phyloP scores from a whole-genome alignment of 2,888 invertebrate genomes.

The Hyposoter didymator region DNA sequence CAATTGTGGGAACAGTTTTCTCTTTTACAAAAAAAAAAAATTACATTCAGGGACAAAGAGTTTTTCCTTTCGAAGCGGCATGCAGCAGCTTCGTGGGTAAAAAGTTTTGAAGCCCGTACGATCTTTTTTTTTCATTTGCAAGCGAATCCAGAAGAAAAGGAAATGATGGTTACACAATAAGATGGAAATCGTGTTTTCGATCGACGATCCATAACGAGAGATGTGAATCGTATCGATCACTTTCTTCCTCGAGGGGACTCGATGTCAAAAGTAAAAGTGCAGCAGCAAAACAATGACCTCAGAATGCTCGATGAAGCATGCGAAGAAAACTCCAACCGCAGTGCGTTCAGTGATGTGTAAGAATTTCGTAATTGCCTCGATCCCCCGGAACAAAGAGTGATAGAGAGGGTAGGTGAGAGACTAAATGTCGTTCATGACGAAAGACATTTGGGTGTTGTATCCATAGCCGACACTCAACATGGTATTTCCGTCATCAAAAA shows the following conservation, averaged over 20 bases:
- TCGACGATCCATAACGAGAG: slow-evolving; percentile 34
- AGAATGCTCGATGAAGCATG: not conserved
- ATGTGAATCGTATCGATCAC: slow-evolving; percentile 46
- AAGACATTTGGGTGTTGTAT: slow-evolving; percentile 24
- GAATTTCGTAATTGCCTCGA: slow-evolving; percentile 29
- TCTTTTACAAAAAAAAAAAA: slow-evolving; percentile 50
- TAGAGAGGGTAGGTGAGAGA: not conserved
- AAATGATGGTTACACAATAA: slow-evolving; percentile 23
- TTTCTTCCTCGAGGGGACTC: slow-evolving; percentile 29
- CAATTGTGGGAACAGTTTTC: slow-evolving; percentile 49
- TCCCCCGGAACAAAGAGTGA: slow-evolving; percentile 1
- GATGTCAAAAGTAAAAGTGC: slow-evolving; percentile 16
- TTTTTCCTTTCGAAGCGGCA: slow-evolving; percentile 27
- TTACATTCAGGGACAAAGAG: slow-evolving; percentile 31
- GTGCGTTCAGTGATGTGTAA: slow-evolving; percentile 24
- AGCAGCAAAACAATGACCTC: slow-evolving; percentile 5
- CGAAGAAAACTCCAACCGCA: slow-evolving; percentile 11
- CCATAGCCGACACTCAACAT: slow-evolving; percentile 8
- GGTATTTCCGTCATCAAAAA: slow-evolving; percentile 29
- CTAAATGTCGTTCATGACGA: slow-evolving; percentile 25
- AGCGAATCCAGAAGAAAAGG: slow-evolving; percentile 12
- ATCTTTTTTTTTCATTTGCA: not conserved
- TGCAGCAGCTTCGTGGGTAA: not conserved
- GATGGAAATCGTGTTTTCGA: slow-evolving; percentile 38
- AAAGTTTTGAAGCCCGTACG: slow-evolving; percentile 31